Conservation (phyloP, 2,888 invertebrate genomes). For the Glyphotaelius pellucidus region DNA sequence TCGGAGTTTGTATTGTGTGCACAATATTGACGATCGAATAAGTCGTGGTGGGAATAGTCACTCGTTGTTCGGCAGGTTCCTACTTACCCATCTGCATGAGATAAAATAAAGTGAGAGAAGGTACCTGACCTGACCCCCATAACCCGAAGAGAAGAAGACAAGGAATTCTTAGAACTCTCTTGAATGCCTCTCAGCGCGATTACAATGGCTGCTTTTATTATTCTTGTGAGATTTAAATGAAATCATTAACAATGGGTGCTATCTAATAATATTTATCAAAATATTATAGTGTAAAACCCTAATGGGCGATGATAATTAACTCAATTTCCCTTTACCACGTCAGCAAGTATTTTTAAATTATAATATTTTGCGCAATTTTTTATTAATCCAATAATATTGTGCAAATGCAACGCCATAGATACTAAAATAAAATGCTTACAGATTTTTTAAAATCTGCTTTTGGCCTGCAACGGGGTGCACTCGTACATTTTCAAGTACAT, state of each 20-base stretch:
- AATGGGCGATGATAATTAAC: background rate
- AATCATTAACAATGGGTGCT: background rate
- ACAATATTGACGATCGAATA: background rate
- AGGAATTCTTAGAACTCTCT: background rate
- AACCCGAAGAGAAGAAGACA: background rate
- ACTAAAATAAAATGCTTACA: too few relatives aligned
- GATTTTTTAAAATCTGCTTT: too few relatives aligned
- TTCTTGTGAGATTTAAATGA: background rate
- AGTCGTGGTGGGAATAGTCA: background rate
- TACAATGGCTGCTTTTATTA: background rate
- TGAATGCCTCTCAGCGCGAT: background rate
- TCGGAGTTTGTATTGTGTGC: background rate
- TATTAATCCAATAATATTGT: too few relatives aligned
- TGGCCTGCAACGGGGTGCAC: too few relatives aligned
- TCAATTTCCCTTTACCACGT: background rate
- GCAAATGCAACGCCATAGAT: too few relatives aligned
- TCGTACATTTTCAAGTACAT: too few relatives aligned
- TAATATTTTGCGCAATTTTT: too few relatives aligned
- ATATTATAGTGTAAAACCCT: background rate
- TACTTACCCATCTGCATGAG: background rate
- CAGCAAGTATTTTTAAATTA: too few relatives aligned
- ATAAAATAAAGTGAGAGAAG: slow-evolving; percentile 16
- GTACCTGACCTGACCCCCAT: background rate
- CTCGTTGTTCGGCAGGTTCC: background rate
- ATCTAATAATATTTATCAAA: background rate